Percentiles rank a stretch among this genome's conserved stretches.
Evolutionary conservation across 2,113 vertebrate species (phyloP).

Genomic region (Cercopithecus mona): DNA sequence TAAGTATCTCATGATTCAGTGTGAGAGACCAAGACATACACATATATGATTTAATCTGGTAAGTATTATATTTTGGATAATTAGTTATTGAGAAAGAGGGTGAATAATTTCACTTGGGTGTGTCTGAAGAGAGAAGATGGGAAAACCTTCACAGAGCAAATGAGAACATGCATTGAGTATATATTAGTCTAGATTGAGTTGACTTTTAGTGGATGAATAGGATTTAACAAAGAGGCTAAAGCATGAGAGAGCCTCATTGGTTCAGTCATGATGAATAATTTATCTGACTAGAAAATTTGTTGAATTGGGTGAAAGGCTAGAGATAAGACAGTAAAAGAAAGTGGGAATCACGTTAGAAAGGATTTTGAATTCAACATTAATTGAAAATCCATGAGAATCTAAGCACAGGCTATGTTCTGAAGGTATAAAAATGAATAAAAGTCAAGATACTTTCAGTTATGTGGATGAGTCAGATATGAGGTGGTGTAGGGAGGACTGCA

Average conservation of each 20-base stretch:
- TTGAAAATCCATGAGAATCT: neutral
- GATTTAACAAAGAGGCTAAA: neutral
- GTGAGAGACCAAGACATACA: neutral
- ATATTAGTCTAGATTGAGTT: neutral
- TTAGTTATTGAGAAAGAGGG: neutral
- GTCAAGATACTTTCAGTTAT: neutral
- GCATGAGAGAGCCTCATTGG: neutral
- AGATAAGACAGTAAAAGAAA: neutral
- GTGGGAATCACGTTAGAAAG: neutral
- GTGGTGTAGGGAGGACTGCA: neutral
- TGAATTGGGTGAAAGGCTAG: neutral
- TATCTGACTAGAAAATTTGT: neutral
- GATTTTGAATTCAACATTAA: neutral
- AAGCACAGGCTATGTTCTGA: neutral
- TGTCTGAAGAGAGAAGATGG: neutral
- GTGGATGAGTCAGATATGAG: neutral
- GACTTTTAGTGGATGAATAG: neutral
- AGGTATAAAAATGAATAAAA: conserved; percentile 9
- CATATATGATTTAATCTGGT: neutral
- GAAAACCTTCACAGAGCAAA: neutral
- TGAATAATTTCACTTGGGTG: neutral
- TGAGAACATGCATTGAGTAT: neutral
- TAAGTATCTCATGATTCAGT: neutral
- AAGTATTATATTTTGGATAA: neutral
- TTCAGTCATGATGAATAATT: neutral